A percentile compares a stretch with the other conserved stretches of the same genome.
Conservation (phyloP, 2,888 invertebrate species). For the Pachliopta kotzebuea region DNA sequence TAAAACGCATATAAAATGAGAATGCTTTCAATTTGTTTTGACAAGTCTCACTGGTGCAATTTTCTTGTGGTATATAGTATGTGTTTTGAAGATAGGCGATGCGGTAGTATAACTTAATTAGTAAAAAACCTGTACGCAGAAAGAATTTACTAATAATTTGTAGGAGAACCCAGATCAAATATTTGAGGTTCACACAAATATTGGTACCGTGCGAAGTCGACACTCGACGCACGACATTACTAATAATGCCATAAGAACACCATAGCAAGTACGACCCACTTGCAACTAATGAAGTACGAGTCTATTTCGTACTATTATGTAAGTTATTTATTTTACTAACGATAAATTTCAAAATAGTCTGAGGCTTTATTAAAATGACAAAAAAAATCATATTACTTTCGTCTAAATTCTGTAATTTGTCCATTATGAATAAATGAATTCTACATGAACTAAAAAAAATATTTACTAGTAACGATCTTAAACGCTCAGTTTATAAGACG, state of each 20-base stretch:
- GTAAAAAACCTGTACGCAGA: background rate
- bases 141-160: background rate
- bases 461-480: too few species aligned
- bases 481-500: too few species aligned
- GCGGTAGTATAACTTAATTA: too few species aligned
- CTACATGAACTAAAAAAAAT: too few species aligned
- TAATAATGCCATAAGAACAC: constrained; percentile 2
- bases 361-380: background rate
- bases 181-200: background rate
- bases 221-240: background rate
- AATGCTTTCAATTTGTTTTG: too few species aligned
- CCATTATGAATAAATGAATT: too few species aligned
- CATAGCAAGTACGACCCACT: constrained; percentile 2
- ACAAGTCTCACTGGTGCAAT: too few species aligned
- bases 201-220: background rate
- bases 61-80: too few species aligned
- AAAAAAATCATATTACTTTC: background rate
- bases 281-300: background rate
- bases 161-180: background rate
- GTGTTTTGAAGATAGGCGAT: too few species aligned
- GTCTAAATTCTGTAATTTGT: background rate
- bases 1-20: too few species aligned
- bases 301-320: background rate
- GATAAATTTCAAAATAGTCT: background rate
- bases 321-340: background rate